A percentile compares a stretch with the other conserved stretches of the same genome.
Evolutionary conservation across 2,113 vertebrate species (phyloP).

Genomic region (Ceyx margarethae): DNA sequence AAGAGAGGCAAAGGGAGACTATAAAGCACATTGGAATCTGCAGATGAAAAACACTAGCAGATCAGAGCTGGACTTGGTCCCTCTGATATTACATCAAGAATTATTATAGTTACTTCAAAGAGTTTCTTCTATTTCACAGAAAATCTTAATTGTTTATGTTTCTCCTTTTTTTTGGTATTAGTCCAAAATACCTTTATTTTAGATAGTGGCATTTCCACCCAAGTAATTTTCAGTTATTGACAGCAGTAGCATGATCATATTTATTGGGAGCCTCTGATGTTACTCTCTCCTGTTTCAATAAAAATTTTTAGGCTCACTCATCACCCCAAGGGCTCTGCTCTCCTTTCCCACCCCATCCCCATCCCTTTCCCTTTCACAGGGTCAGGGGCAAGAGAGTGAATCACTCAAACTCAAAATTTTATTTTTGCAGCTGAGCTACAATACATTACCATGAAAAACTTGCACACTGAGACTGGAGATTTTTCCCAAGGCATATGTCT

Average conservation of each 20-base stretch:
- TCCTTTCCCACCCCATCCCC: background rate
- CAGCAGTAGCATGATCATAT: background rate
- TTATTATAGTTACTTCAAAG: constrained; percentile 46
- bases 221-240: background rate
- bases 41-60: constrained; percentile 30
- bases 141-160: constrained; percentile 21
- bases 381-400: background rate
- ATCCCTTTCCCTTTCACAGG: background rate
- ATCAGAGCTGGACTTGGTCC: constrained; percentile 43
- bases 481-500: background rate
- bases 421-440: background rate
- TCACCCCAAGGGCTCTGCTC: background rate
- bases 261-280: background rate
- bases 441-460: background rate
- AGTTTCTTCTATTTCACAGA: background rate
- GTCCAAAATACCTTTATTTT: background rate
- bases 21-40: constrained; percentile 12
- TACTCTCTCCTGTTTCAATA: background rate
- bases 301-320: background rate
- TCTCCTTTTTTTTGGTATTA: background rate
- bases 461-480: background rate
- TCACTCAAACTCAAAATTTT: background rate
- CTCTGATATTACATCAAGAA: constrained; percentile 38
- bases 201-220: background rate
- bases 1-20: constrained; percentile 13